Evolutionary conservation across 2,888 invertebrate species (phyloP).

Genomic region (Rotaria magnacalcarata): DNA sequence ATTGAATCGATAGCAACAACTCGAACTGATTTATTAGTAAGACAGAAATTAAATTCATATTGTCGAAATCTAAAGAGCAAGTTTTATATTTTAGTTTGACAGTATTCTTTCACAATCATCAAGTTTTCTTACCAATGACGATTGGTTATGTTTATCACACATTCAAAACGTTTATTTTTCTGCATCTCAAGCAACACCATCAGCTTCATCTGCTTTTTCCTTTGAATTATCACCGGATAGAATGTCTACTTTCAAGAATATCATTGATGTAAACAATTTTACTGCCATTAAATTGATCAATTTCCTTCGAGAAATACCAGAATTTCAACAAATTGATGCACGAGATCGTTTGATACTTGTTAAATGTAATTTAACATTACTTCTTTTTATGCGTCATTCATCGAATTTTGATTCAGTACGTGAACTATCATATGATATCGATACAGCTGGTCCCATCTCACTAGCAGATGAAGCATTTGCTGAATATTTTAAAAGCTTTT

Average conservation of each 20-base stretch:
- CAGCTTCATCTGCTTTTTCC: background rate
- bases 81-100: background rate
- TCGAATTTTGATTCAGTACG: background rate
- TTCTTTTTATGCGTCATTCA: background rate
- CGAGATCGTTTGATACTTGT: background rate
- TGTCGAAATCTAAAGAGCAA: no score
- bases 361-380: conserved; percentile 9
- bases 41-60: background rate
- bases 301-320: background rate
- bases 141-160: background rate
- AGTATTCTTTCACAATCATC: background rate
- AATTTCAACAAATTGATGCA: background rate
- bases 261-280: background rate
- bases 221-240: background rate
- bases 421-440: background rate
- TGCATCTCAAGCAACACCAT: background rate
- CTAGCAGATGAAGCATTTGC: background rate
- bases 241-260: background rate
- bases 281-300: background rate
- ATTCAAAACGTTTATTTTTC: background rate
- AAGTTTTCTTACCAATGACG: background rate
- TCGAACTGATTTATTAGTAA: background rate
- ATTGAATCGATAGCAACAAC: background rate
- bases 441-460: background rate
- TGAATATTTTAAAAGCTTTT: background rate